Evolutionary conservation across 2,888 invertebrate genomes (phyloP).

Genomic region (Masnerella sp.): DNA sequence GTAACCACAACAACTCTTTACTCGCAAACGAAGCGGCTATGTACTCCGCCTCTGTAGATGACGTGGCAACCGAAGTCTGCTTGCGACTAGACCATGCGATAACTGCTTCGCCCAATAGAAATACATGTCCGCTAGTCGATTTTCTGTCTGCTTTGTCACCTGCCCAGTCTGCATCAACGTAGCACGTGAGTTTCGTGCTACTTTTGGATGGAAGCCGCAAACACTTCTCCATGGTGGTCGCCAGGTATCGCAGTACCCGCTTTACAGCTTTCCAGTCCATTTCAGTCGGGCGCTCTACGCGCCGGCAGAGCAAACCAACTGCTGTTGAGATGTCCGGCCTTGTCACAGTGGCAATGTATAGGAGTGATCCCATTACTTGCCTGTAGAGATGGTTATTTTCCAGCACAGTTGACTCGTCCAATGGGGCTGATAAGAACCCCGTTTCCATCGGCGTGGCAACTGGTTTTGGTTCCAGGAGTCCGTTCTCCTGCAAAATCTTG

Average conservation of each 20-base stretch:
- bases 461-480: slow-evolving; percentile 38
- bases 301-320: slow-evolving; percentile 12
- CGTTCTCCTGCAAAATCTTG: slow-evolving; percentile 27
- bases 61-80: slow-evolving; percentile 44
- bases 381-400: slow-evolving; percentile 17
- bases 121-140: too few relatives aligned
- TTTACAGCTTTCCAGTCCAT: slow-evolving; percentile 47
- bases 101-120: too few relatives aligned
- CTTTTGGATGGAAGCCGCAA: not conserved
- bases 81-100: slow-evolving; percentile 56
- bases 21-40: slow-evolving; percentile 16
- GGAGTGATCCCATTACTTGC: slow-evolving; percentile 17
- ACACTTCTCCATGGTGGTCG: not conserved
- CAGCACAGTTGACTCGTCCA: not conserved
- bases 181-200: slow-evolving; percentile 34
- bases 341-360: slow-evolving; percentile 34
- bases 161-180: slow-evolving; percentile 71
- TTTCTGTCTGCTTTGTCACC: too few relatives aligned
- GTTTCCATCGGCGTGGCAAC: slow-evolving; percentile 46
- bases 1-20: slow-evolving; percentile 15
- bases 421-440: not conserved
- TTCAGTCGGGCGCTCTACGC: slow-evolving; percentile 11
- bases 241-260: slow-evolving; percentile 45
- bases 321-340: slow-evolving; percentile 45
- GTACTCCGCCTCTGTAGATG: slow-evolving; percentile 33